Conservation (phyloP, 2,888 invertebrate species). For the Dasysyrphus albostriatus region DNA sequence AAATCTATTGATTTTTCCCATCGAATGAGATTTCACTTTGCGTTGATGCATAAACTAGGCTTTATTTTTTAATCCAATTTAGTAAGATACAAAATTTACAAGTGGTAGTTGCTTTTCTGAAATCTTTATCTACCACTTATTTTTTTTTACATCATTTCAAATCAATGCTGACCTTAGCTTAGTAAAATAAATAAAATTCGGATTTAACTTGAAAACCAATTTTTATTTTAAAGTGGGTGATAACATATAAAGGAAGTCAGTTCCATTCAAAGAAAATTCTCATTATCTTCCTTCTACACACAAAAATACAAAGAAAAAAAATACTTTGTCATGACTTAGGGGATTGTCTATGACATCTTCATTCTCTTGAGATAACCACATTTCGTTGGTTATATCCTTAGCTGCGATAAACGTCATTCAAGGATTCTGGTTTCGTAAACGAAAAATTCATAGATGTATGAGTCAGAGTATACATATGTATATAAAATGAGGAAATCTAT, state of each 20-base stretch:
- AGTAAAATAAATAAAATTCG: background rate
- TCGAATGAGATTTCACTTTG: too few relatives aligned
- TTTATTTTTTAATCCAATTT: too few relatives aligned
- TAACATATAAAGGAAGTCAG: background rate
- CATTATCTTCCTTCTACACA: slow-evolving; percentile 18
- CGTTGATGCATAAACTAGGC: too few relatives aligned
- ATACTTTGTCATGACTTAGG: slow-evolving; percentile 19
- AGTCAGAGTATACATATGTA: background rate
- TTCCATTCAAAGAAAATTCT: slow-evolving; percentile 4
- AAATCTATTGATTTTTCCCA: too few relatives aligned
- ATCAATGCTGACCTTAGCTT: background rate
- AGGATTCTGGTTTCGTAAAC: slow-evolving; percentile 27
- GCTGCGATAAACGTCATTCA: slow-evolving; percentile 40
- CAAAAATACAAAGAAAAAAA: background rate
- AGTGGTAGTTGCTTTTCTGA: too few relatives aligned
- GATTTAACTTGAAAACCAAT: background rate
- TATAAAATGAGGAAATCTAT: background rate
- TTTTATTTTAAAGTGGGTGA: background rate
- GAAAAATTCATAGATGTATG: slow-evolving; percentile 3
- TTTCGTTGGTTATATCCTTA: slow-evolving; percentile 28
- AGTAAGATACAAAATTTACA: too few relatives aligned
- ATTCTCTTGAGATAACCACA: slow-evolving; percentile 42
- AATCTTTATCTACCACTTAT: too few relatives aligned
- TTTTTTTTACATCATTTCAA: background rate
- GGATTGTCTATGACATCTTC: slow-evolving; percentile 21